A percentile compares a stretch with the other conserved stretches of the same genome.
Evolutionary conservation across 2,113 vertebrate genomes (phyloP).

Genomic region (Mastomys coucha): DNA sequence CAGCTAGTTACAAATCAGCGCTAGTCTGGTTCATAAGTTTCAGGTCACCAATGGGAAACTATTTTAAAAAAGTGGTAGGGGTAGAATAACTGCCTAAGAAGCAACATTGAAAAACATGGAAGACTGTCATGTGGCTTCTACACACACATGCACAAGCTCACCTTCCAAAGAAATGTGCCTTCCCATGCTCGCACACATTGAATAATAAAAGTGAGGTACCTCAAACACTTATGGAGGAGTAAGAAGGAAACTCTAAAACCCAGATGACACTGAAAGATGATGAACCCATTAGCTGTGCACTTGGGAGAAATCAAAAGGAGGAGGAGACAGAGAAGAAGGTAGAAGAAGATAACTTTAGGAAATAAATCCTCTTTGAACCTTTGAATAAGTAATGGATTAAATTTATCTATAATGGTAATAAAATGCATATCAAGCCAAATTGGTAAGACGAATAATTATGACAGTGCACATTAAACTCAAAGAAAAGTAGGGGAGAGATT

Average conservation of each 20-base stretch:
- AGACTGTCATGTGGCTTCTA: not conserved
- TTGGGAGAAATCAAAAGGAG: not conserved
- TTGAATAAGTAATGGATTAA: not conserved
- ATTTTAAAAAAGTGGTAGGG: too few relatives aligned
- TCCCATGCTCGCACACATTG: not conserved
- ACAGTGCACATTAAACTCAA: not conserved
- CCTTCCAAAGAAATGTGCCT: too few relatives aligned
- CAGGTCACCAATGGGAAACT: too few relatives aligned
- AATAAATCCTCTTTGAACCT: not conserved
- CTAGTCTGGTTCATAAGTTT: not conserved
- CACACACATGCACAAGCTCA: not conserved
- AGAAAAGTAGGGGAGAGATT: not conserved
- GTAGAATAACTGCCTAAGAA: not conserved
- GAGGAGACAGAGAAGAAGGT: not conserved
- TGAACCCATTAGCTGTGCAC: not conserved
- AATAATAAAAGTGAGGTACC: not conserved
- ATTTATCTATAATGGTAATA: not conserved
- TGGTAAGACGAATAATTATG: not conserved
- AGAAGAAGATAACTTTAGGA: not conserved
- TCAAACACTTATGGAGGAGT: not conserved
- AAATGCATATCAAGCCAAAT: slow-evolving; percentile 24
- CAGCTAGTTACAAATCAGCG: too few relatives aligned
- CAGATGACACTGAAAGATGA: not conserved
- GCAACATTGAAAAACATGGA: not conserved
- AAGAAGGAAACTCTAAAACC: not conserved